These are phyloP conservation scores for Noctuana brunneofusca DNA, from an alignment of 2,888 invertebrate species.

Conservation along the genomic window DNA sequence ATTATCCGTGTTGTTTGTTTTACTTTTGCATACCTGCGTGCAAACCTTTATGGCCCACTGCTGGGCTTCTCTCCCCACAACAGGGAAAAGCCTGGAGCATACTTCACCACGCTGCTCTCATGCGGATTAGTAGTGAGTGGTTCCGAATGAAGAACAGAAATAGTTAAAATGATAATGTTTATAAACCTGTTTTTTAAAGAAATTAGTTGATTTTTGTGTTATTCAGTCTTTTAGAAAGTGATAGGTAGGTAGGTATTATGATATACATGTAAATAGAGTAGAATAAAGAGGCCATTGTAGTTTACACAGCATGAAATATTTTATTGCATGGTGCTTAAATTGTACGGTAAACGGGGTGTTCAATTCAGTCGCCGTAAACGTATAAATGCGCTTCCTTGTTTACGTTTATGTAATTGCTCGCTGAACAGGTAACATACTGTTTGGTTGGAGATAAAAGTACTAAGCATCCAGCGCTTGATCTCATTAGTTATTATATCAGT, in stretches of 20 bases:
- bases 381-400: constrained; percentile 20
- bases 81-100: too few relatives aligned
- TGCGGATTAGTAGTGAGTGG: too few relatives aligned
- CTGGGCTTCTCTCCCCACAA: too few relatives aligned
- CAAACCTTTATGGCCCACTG: too few relatives aligned
- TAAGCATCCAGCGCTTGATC: background rate
- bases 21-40: background rate
- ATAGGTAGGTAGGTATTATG: too few relatives aligned
- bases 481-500: too few relatives aligned
- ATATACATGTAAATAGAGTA: background rate
- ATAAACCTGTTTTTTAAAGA: too few relatives aligned
- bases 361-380: constrained; percentile 27
- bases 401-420: constrained; percentile 28
- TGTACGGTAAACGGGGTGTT: constrained; percentile 26
- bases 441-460: background rate
- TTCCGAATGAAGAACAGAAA: too few relatives aligned
- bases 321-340: constrained; percentile 22
- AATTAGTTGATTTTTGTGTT: too few relatives aligned
- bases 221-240: too few relatives aligned
- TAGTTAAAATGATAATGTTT: too few relatives aligned
- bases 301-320: constrained; percentile 11
- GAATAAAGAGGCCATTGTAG: background rate
- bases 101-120: too few relatives aligned
- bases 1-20: background rate
- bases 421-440: constrained; percentile 15